Base-by-base conservation (phyloP, 2,888 invertebrate genomes). In the Netelia fuscicornis region DNA sequence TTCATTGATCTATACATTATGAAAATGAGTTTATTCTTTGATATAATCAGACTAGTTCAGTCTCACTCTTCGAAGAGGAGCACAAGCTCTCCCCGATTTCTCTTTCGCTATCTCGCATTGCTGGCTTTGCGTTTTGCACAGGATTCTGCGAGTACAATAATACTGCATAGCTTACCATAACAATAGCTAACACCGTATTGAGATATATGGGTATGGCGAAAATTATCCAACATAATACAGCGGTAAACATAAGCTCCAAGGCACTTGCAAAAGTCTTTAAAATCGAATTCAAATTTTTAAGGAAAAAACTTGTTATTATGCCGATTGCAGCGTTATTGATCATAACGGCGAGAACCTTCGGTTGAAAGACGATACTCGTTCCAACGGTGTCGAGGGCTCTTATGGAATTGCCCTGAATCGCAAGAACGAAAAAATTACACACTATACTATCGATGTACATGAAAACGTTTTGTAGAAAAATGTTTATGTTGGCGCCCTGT, bases 251-350 rank as follows among this genome's bases (percentile, higher is more conserved):
- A 48, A 99, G 94, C 92, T 99, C 99, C 89, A 99, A 94, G 13
- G 98, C 98, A 94, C 98, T 98, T 0, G 99, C 99, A 94, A 98
- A 99, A 0, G 98, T 98, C 94, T 99, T 99, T 76, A 99, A 94
- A 91, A 99, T 98, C 0, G 98, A 98, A 94, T 99, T 99, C 90
- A 99, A 95, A 90, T 97, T 97, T 93, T 98, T 97, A 30, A 99
- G 94, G 92, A 99, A 99, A 93, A 99, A 97, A 94, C 98, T 98
- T 0, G 98, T 98, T 0, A 98, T 97, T 89, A 99, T 98, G 44
- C 99, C 99, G 62, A 98, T 97, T 0, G 97, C 96, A 0, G 98
- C 97, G 94, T 98, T 98, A 91, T 99, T 99, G 0, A 98, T 91
- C 92, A 98, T 97, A 56, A 99, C 97, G 11, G 97, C 94, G 76